These are phyloP conservation scores for Cybosia mesomella DNA, from an alignment of 2,888 invertebrate genomes.

Conservation along the genomic window DNA sequence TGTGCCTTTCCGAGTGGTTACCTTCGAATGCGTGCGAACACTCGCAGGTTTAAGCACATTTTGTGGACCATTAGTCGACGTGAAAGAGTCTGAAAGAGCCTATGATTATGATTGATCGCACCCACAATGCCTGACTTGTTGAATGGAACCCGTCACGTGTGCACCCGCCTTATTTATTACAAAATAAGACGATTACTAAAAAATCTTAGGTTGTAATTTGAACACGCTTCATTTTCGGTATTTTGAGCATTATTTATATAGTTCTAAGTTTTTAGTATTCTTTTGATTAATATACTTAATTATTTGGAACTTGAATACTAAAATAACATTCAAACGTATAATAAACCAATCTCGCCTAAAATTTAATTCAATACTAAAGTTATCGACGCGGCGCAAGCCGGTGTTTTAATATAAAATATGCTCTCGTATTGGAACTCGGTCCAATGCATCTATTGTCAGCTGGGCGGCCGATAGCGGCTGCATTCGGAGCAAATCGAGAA, in stretches of 20 bases:
- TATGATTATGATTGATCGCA: conserved; percentile 85
- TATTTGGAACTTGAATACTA: background rate
- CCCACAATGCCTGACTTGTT: conserved; percentile 82
- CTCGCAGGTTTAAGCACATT: conserved; percentile 85
- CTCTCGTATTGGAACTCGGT: conserved; percentile 57
- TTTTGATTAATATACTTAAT: background rate
- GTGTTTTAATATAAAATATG: conserved; percentile 58
- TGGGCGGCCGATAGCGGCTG: conserved; percentile 63
- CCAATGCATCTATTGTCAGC: conserved; percentile 78
- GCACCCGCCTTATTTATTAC: conserved; percentile 71
- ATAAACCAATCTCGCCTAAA: conserved; percentile 3
- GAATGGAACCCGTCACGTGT: conserved; percentile 79
- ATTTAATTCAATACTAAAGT: conserved; percentile 19
- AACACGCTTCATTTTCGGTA: conserved; percentile 53
- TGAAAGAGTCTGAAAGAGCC: conserved; percentile 84
- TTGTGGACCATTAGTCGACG: conserved; percentile 85
- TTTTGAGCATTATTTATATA: conserved; percentile 19
- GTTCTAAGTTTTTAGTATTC: conserved; percentile 8
- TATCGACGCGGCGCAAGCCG: conserved; percentile 42
- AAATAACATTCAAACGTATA: background rate
- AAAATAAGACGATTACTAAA: conserved; percentile 60
- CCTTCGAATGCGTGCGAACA: conserved; percentile 78
- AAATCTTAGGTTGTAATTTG: conserved; percentile 45
- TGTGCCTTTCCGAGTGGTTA: conserved; percentile 84
- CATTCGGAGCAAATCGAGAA: conserved; percentile 80